These are phyloP conservation scores for Cirrhinus molitorella DNA, from an alignment of 2,797 vertebrate species.

Conservation along the genomic window DNA sequence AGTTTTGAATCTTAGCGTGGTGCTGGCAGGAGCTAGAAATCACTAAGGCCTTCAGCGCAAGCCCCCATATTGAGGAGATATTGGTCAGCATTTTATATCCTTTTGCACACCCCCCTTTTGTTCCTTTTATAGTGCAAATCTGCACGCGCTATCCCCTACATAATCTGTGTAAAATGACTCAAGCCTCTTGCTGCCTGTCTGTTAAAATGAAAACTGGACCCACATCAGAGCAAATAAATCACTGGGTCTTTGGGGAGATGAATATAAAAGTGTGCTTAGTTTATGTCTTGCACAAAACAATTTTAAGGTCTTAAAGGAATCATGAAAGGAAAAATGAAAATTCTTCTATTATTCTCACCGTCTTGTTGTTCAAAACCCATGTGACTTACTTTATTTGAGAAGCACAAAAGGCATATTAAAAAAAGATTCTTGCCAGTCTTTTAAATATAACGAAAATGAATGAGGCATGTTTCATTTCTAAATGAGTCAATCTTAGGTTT, in stretches of 20 bases:
- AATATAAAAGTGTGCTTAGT: slow-evolving; percentile 30
- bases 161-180: slow-evolving; percentile 40
- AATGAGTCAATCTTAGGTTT: neutral
- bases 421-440: neutral
- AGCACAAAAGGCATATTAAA: neutral
- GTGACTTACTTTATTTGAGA: slow-evolving; percentile 14
- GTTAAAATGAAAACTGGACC: slow-evolving; percentile 37
- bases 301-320: slow-evolving; percentile 37
- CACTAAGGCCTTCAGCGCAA: slow-evolving; percentile 7
- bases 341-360: slow-evolving; percentile 4
- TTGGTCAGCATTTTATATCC: slow-evolving; percentile 25
- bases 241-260: slow-evolving; percentile 19
- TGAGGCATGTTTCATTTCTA: neutral
- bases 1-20: neutral
- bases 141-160: neutral
- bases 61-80: slow-evolving; percentile 23
- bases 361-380: slow-evolving; percentile 12
- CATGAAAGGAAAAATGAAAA: slow-evolving; percentile 28
- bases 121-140: slow-evolving; percentile 34
- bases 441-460: slow-evolving; percentile 14
- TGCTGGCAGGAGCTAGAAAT: slow-evolving; percentile 16
- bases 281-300: slow-evolving; percentile 39
- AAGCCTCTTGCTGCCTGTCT: slow-evolving; percentile 8
- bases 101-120: neutral
- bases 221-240: slow-evolving; percentile 41